Conservation (phyloP, 2,888 invertebrate species). For the Dysmachus trigonus region DNA sequence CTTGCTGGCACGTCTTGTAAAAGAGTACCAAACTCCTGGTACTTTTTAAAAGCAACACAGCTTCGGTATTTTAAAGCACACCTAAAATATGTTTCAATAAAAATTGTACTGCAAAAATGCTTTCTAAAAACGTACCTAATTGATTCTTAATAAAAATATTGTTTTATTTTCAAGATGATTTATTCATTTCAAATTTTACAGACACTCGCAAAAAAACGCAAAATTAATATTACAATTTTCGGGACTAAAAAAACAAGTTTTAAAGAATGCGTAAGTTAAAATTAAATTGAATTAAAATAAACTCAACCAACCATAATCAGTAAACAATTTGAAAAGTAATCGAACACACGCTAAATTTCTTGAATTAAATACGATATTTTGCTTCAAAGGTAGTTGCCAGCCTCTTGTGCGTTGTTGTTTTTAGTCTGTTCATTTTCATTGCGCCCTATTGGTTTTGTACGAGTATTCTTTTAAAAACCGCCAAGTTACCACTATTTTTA, state of each 20-base stretch:
- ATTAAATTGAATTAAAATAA: neutral
- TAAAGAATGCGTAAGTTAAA: conserved; percentile 37
- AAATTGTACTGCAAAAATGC: neutral
- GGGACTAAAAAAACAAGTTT: conserved; percentile 38
- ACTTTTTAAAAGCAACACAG: too few species aligned
- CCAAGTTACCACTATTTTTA: neutral
- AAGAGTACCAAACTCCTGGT: too few species aligned
- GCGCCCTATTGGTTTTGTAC: neutral
- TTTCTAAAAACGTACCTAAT: neutral
- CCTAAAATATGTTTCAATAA: neutral
- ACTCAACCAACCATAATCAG: neutral
- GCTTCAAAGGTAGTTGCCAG: conserved; percentile 14
- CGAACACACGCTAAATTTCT: conserved; percentile 19
- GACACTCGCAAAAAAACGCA: conserved; percentile 23
- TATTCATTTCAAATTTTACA: conserved; percentile 36
- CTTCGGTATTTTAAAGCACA: neutral
- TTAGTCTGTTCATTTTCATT: neutral
- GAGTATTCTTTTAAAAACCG: neutral
- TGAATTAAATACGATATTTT: conserved; percentile 1
- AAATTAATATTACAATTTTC: conserved; percentile 35
- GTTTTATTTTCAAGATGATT: neutral
- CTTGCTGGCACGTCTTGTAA: too few species aligned
- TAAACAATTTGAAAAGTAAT: neutral
- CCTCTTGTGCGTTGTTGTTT: conserved; percentile 27
- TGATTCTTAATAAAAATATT: neutral